These are phyloP conservation scores for Calidris pugnax DNA, from an alignment of 2,113 vertebrate species.

Conservation along the genomic window DNA sequence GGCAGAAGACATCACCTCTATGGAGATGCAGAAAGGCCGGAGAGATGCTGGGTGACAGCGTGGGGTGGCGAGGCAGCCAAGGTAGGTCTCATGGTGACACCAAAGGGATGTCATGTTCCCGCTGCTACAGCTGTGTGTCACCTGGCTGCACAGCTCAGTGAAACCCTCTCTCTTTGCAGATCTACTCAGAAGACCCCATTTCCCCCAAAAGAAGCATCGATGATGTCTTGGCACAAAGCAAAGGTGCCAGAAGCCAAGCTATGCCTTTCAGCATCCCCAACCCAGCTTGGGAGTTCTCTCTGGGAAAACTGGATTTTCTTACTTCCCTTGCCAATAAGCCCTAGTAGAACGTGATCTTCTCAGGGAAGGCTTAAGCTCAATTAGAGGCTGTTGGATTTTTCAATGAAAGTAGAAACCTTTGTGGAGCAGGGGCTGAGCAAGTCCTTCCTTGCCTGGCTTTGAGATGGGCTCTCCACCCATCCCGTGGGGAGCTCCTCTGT, in stretches of 20 bases:
- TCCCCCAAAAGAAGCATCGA: background rate
- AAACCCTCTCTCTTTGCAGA: background rate
- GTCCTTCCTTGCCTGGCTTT: background rate
- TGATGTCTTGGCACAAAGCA: background rate
- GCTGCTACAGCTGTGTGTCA: rapidly evolving
- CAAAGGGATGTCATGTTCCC: background rate
- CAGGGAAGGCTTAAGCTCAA: background rate
- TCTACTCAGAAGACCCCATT: background rate
- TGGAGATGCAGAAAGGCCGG: background rate
- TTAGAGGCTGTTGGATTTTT: background rate
- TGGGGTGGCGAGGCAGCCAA: background rate
- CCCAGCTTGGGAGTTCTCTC: background rate
- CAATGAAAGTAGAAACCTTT: background rate
- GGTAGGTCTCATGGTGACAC: background rate
- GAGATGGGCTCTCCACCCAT: background rate
- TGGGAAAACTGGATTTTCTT: background rate
- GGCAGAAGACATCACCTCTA: background rate
- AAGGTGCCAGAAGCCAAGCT: background rate
- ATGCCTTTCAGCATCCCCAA: background rate
- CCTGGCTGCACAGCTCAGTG: rapidly evolving
- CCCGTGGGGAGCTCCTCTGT: background rate
- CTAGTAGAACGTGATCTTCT: background rate
- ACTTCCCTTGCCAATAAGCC: background rate
- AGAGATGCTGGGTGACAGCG: background rate
- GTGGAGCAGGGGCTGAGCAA: background rate